Percentiles rank a stretch among this genome's conserved stretches.
These are phyloP conservation scores for Urechis unicinctus DNA, from an alignment of 2,888 invertebrate genomes.

Conservation along the genomic window DNA sequence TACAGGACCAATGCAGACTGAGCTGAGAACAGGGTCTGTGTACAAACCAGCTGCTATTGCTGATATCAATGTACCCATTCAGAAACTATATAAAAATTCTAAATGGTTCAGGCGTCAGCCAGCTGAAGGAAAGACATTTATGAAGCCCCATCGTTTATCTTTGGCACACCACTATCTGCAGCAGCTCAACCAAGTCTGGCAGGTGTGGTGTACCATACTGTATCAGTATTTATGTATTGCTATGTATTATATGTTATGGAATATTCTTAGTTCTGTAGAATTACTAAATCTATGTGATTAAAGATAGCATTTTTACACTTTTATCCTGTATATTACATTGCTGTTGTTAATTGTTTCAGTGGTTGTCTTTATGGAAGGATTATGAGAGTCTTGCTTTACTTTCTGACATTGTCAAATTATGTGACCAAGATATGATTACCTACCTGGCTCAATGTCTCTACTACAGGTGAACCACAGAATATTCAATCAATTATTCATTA, in stretches of 20 bases:
- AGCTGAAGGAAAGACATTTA: too few species aligned
- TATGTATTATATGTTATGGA: too few species aligned
- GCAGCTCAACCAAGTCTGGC: conserved; percentile 34
- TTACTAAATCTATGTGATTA: too few species aligned
- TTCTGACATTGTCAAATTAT: conserved; percentile 33
- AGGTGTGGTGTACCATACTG: conserved; percentile 22
- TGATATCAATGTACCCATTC: too few species aligned
- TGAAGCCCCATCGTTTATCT: background rate
- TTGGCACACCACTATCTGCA: conserved; percentile 27
- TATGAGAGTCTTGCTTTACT: conserved; percentile 35
- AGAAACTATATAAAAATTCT: too few species aligned
- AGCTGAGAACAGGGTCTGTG: too few species aligned
- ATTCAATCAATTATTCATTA: background rate
- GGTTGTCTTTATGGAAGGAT: conserved; percentile 37
- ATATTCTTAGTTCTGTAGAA: too few species aligned
- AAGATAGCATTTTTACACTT: too few species aligned
- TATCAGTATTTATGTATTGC: background rate
- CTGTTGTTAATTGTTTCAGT: conserved; percentile 22
- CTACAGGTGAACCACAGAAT: conserved; percentile 21
- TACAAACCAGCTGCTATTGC: too few species aligned
- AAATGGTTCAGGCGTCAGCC: too few species aligned
- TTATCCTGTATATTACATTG: background rate
- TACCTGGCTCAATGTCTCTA: conserved; percentile 31
- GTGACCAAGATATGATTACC: conserved; percentile 29
- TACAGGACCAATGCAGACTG: too few species aligned